Conservation (phyloP, 2,797 vertebrate species). For the Sternotherus odoratus region DNA sequence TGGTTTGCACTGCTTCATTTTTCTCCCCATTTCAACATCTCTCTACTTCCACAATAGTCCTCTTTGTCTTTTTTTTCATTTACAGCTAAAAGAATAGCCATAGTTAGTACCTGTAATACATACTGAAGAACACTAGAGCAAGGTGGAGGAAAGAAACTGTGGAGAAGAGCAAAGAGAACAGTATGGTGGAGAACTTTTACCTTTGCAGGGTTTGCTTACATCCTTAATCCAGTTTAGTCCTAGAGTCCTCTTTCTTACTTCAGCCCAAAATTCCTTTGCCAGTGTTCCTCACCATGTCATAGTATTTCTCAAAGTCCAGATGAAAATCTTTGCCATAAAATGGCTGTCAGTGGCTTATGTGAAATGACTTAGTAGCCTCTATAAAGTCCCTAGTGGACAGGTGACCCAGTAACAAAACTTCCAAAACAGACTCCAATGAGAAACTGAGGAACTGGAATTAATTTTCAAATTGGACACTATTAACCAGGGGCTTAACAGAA, state of each 20-base stretch:
- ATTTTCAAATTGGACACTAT: too few relatives aligned
- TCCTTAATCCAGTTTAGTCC: neutral
- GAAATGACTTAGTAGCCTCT: neutral
- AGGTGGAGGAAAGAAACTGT: neutral
- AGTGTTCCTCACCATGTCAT: rapidly evolving
- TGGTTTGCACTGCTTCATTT: neutral
- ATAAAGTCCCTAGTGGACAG: neutral
- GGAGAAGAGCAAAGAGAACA: neutral
- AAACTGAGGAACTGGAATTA: too few relatives aligned
- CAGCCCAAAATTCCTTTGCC: neutral
- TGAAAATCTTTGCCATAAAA: rapidly evolving
- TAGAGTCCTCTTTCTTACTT: neutral
- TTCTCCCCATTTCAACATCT: neutral
- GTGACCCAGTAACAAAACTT: too few relatives aligned
- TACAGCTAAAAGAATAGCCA: neutral
- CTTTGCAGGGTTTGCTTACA: neutral
- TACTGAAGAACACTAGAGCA: neutral
- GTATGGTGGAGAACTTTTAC: neutral
- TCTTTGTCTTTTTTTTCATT: neutral
- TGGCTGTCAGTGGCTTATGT: neutral
- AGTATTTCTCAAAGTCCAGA: neutral
- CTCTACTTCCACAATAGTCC: neutral
- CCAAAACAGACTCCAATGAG: too few relatives aligned
- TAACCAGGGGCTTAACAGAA: too few relatives aligned
- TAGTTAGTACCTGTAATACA: neutral